Conservation (phyloP, 2,113 vertebrate species). For the Passer domesticus region DNA sequence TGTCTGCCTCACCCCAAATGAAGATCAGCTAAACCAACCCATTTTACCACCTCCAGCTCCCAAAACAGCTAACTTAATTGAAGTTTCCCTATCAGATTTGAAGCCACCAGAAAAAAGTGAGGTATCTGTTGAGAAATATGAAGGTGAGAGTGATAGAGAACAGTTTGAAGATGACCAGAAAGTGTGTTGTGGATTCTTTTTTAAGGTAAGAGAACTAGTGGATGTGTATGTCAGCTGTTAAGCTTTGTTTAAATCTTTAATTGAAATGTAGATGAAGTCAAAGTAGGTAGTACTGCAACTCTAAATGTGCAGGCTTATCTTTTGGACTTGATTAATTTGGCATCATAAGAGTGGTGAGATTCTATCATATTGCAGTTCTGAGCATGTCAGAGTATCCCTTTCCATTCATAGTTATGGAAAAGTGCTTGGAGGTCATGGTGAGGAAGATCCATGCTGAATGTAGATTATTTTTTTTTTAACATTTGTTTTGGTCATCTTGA, state of each 20-base stretch:
- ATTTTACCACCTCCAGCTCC: slow-evolving; percentile 68
- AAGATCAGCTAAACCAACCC: slow-evolving; percentile 74
- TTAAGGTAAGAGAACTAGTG: slow-evolving; percentile 82
- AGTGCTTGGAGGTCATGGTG: background rate
- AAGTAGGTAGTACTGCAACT: background rate
- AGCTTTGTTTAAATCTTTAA: background rate
- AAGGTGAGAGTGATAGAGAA: slow-evolving; percentile 79
- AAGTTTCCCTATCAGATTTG: slow-evolving; percentile 90
- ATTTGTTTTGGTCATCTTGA: background rate
- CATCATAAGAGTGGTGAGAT: background rate
- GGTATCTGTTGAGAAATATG: slow-evolving; percentile 75
- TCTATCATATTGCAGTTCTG: background rate
- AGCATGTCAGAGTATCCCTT: background rate
- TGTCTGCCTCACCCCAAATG: slow-evolving; percentile 81
- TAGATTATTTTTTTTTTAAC: background rate
- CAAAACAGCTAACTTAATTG: slow-evolving; percentile 85
- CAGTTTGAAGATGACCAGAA: slow-evolving; percentile 88
- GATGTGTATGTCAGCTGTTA: background rate
- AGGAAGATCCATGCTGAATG: background rate
- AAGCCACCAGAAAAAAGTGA: slow-evolving; percentile 83
- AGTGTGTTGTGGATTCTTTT: slow-evolving; percentile 94
- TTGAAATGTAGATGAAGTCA: background rate
- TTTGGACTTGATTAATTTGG: background rate
- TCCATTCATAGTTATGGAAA: background rate
- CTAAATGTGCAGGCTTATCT: background rate